Evolutionary conservation across 2,113 vertebrate species (phyloP).

Genomic region (Dascyllus trimaculatus): DNA sequence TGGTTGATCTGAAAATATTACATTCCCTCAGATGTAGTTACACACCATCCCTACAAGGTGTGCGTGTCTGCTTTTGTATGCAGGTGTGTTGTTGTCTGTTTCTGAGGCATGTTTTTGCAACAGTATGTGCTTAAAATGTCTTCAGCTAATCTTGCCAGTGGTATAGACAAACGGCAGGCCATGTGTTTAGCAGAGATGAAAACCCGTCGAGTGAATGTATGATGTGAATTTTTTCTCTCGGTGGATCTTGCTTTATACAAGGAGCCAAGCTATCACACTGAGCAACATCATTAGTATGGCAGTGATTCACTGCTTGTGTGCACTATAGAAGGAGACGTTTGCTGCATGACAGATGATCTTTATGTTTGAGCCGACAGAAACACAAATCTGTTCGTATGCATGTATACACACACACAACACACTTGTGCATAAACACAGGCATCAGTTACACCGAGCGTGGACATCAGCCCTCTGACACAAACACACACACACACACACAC

Average conservation of each 20-base stretch:
- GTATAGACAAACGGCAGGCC: background rate
- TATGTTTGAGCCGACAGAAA: constrained; percentile 1
- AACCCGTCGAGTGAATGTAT: background rate
- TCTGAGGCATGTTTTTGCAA: background rate
- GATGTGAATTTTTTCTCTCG: constrained; percentile 13
- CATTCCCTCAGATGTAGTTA: constrained; percentile 6
- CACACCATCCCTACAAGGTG: background rate
- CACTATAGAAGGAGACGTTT: background rate
- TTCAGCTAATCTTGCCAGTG: background rate
- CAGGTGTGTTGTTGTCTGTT: background rate
- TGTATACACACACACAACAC: background rate
- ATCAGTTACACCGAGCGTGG: background rate
- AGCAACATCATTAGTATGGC: constrained; percentile 6
- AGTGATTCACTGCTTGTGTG: constrained; percentile 27
- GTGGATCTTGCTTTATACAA: background rate
- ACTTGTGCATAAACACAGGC: background rate
- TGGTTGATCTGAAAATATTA: background rate
- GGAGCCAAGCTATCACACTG: constrained; percentile 12
- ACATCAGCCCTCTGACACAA: background rate
- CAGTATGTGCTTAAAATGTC: background rate
- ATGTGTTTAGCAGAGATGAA: background rate
- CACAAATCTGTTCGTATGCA: background rate
- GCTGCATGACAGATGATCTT: constrained; percentile 19
- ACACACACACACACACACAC: background rate
- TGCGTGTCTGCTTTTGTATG: background rate